Base-by-base conservation (phyloP, 64 coral and sea anemone species). In the Trachythela sp. region DNA sequence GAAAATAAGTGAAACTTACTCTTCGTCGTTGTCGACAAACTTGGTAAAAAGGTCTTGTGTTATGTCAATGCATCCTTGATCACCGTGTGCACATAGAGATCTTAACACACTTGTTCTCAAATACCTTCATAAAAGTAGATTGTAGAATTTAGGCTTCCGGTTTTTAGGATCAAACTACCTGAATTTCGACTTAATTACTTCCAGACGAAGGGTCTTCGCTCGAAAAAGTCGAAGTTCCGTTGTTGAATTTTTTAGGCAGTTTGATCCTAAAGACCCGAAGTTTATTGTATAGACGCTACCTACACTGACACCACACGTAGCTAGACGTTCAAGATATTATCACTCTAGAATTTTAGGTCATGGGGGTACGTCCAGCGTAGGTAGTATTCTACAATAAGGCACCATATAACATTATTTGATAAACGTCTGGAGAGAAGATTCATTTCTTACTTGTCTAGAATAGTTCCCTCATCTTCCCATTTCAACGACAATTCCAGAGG, bases 401-500 rank as follows among this genome's bases (percentile, higher is more conserved):
- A n/a, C n/a, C n/a, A n/a, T n/a, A 70, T 38, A 40, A 34, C 35
- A 39, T 72, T 8, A 33, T 75, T n/a, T 76, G 5, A 14, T 39
- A 14, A 18, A 29, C n/a, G n/a, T 89, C 26, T 9, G 2, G 20
- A 33, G 8, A 13, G 9, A 38, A 11, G 24, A 20, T 10, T 22
- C 37, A 20, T 0, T 9, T 89, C 93, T 89, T 85, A 98, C 95
- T 90, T 98, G 56, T 98, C 86, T 38, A 98, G 89, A 36, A 94
- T 91, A 30, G 87, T 89, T 29, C 95, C 95, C 11, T 94, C 88
- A 22, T 92, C 87, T 67, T 89, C 77, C 95, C 95, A 98, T 87
- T 93, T 93, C 8, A 98, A 58, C 11, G 88, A 91, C 36, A 92
- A 86, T 32, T 91, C 95, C 15, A 98, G 70, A 18, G 95, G 95